Evolutionary conservation across 2,113 vertebrate genomes (phyloP), one percentile per base, ranked within the genome.

Genomic region (Poeciliopsis turrubarensis): DNA sequence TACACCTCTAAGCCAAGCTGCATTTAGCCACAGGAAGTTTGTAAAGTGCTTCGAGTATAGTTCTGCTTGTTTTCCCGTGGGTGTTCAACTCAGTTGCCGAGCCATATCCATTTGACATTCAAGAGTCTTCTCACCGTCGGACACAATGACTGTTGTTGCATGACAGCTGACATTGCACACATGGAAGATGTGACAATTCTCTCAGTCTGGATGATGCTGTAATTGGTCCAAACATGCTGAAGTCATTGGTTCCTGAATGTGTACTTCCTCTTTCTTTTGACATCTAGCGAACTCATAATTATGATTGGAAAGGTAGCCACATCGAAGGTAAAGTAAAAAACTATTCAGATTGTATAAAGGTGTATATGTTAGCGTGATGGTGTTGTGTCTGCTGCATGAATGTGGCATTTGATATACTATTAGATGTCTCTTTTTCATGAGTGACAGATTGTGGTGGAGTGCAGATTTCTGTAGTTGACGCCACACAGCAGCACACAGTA

Each of bases 381-480:
- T 19, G 71, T 72, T 71, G 41, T 68, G 81, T 87, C 51, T 17
- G 34, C 68, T 73, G 72, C 70, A 72, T 69, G 82, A 84, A 81
- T 80, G 75, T 78, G 84, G 75, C 79, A 83, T 75, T 65, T 22
- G 6, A 72, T 51, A 66, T 68, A 68, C 25, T 77, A 74, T 86
- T 89, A 87, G 81, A 91, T 90, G 78, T 81, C 80, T 66, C 62
- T 86, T 86, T 29, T 78, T 89, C 88, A 84, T 57, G 84, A 81
- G 67, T 87, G 79, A 86, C 15, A 70, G 77, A 85, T 82, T 89
- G 78, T 83, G 81, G 80, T 78, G 44, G 80, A 87, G 41, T 61
- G 69, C 73, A 78, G 79, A 73, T 81, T 85, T 84, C 65, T 84
- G 78, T 86, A 81, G 90, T 87, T 82, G 90, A 91, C 83, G 84